Conservation (phyloP, 2,888 invertebrate species). For the Netelia inedita region DNA sequence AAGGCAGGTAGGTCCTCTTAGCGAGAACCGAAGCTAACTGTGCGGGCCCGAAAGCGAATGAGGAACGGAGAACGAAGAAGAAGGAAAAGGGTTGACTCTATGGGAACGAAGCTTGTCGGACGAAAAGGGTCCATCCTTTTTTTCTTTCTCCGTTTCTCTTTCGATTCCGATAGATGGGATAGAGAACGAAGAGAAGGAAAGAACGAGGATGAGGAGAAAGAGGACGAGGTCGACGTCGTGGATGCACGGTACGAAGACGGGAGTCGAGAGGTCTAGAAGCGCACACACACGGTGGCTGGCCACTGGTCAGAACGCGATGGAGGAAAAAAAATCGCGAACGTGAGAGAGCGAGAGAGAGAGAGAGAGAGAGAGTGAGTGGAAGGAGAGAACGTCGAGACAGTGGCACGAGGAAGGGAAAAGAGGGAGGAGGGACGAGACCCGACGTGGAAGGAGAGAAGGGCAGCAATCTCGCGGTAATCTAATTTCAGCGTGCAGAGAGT, state of each 20-base stretch:
- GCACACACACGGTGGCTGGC: constrained; percentile 47
- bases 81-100: constrained; percentile 69
- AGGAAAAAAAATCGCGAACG: constrained; percentile 32
- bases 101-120: constrained; percentile 75
- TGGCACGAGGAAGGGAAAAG: constrained; percentile 46
- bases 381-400: constrained; percentile 50
- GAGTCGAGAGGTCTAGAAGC: constrained; percentile 29
- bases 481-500: constrained; percentile 84
- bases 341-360: constrained; percentile 44
- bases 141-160: constrained; percentile 32
- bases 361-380: constrained; percentile 20
- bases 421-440: constrained; percentile 56
- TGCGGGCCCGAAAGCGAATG: constrained; percentile 57
- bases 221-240: background rate
- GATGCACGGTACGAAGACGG: constrained; percentile 39
- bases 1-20: constrained; percentile 61
- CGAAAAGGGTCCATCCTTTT: constrained; percentile 59
- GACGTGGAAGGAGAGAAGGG: constrained; percentile 72
- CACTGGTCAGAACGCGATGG: constrained; percentile 39
- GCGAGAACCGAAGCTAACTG: constrained; percentile 61
- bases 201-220: constrained; percentile 53
- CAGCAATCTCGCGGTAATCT: constrained; percentile 84
- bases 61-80: constrained; percentile 48
- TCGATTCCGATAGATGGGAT: constrained; percentile 44
- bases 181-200: constrained; percentile 34